phyloP scores from a whole-genome alignment of 2,888 invertebrate species.

The Meandrusa payeni region DNA sequence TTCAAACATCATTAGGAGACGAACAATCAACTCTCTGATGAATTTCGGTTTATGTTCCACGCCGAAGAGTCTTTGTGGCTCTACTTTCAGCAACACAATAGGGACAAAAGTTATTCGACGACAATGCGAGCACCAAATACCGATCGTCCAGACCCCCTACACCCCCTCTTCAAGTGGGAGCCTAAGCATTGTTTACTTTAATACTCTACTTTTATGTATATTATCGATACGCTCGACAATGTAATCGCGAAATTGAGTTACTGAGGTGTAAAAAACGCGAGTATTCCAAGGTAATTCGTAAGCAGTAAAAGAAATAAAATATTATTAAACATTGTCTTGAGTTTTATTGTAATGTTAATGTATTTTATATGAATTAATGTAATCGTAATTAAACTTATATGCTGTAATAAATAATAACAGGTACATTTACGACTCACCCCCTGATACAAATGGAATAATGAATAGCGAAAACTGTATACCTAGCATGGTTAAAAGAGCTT shows the following conservation, averaged over 20 bases:
- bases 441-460: too few relatives aligned
- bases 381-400: too few relatives aligned
- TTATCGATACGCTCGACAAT: slow-evolving; percentile 57
- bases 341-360: too few relatives aligned
- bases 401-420: too few relatives aligned
- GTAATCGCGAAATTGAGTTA: slow-evolving; percentile 58
- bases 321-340: too few relatives aligned
- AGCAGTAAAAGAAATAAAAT: too few relatives aligned
- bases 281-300: slow-evolving; percentile 1
- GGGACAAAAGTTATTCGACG: slow-evolving; percentile 82
- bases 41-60: slow-evolving; percentile 79
- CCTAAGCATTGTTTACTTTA: slow-evolving; percentile 77
- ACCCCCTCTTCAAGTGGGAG: slow-evolving; percentile 47
- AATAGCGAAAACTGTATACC: too few relatives aligned
- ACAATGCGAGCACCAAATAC: slow-evolving; percentile 81
- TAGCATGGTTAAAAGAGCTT: too few relatives aligned
- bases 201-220: slow-evolving; percentile 75
- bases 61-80: slow-evolving; percentile 75
- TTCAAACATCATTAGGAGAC: slow-evolving; percentile 67
- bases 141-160: slow-evolving; percentile 68
- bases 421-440: too few relatives aligned
- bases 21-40: slow-evolving; percentile 76
- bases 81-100: slow-evolving; percentile 78
- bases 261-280: slow-evolving; percentile 34
- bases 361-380: too few relatives aligned